phyloP scores from a whole-genome alignment of 2,888 invertebrate species.

The Polymixis flavicincta region DNA sequence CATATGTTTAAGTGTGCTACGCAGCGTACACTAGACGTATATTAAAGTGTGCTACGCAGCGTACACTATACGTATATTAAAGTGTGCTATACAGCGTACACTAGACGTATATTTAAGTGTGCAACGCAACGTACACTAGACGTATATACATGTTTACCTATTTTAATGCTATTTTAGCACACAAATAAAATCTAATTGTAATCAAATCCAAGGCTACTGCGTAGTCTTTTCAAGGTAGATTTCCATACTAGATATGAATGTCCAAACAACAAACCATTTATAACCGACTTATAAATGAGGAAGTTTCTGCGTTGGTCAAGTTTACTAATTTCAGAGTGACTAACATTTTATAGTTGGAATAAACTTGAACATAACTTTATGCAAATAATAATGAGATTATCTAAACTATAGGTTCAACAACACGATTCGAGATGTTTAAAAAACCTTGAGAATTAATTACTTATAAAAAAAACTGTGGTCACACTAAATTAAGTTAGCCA shows the following conservation, averaged over 20 bases:
- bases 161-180: background rate
- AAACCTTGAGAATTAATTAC: background rate
- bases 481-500: background rate
- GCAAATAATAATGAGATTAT: slow-evolving; percentile 17
- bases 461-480: background rate
- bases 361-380: slow-evolving; percentile 20
- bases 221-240: background rate
- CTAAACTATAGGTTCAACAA: background rate
- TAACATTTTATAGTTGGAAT: slow-evolving; percentile 11
- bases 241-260: background rate
- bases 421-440: background rate
- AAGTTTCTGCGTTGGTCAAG: background rate
- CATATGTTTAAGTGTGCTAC: no score
- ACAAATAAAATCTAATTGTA: no score
- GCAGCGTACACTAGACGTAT: no score
- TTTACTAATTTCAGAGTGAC: background rate
- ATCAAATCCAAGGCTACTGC: background rate
- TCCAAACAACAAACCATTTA: background rate
- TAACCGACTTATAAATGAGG: background rate
- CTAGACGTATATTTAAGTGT: no score
- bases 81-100: no score
- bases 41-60: no score
- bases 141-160: no score
- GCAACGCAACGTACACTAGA: no score
- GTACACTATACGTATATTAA: no score